Evolutionary conservation across 2,888 invertebrate species (phyloP), one percentile per base, ranked within the genome.

Genomic region (Rhamnusium bicolor): DNA sequence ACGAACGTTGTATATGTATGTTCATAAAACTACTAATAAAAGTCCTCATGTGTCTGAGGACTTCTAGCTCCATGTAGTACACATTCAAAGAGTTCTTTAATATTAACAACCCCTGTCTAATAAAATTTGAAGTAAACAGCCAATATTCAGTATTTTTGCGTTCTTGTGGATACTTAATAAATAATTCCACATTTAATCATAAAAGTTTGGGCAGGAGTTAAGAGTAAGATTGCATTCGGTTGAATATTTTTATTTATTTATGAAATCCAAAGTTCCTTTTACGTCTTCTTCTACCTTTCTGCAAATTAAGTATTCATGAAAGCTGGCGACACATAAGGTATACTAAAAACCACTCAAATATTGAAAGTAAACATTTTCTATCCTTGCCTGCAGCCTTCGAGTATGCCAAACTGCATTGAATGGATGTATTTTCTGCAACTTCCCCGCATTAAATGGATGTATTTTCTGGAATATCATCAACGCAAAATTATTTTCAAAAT

Each of bases 221-320:
- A 40, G 32, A 46, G 46, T 19, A 46, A 21, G 61, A 62, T 62
- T 62, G 61, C 61, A 47, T 62, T 47, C 21, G 61, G 47, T 46
- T 46, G 40, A 62, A 62, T 62, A 47, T 47, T 21, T 47, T 62
- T 47, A 62, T 18, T 62, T 62, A 62, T 62, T 62, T 62, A 62
- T 46, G 61, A 47, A 62, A 62, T n/a, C 6, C 61, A n/a, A 18
- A 40, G 21, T 61, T 61, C 16, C 18, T 61, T 21, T 40, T 61
- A n/a, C 61, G 16, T 14, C 61, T 21, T 62, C 24, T 47, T 46
- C 21, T 62, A 47, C 19, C 46, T 62, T 62, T 62, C 21, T 19
- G n/a, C 12, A 2, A 14, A n/a, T 62, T 47, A 47, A 19, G 40
- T 62, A 62, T 62, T 62, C 21, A 62, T 24, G 40, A 40, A 14